A percentile compares a stretch with the other conserved stretches of the same genome.
Conservation (phyloP, 2,113 vertebrate species). For the Acrocephalus kingi region DNA sequence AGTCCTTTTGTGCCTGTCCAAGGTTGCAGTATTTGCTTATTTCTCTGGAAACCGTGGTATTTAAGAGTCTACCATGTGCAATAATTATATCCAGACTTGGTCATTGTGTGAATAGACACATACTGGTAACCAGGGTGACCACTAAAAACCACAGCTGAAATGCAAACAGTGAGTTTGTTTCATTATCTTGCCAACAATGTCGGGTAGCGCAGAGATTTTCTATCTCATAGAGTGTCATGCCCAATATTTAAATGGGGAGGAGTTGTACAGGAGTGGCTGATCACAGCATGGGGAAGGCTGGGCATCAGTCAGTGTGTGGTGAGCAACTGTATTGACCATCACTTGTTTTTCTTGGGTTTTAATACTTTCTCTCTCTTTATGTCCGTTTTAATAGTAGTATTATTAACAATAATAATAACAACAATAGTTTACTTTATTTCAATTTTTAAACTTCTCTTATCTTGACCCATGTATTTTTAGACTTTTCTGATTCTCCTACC, state of each 20-base stretch:
- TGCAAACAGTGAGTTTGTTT: not conserved
- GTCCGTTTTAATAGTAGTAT: not conserved
- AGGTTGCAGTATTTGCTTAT: not conserved
- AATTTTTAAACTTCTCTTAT: not conserved
- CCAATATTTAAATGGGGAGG: too few species aligned
- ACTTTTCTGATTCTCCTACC: not conserved
- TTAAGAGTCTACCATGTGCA: not conserved
- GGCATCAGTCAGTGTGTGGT: not conserved
- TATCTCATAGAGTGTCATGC: not conserved
- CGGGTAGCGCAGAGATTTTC: not conserved
- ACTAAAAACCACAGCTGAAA: not conserved
- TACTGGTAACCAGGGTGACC: too few species aligned
- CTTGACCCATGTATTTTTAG: not conserved
- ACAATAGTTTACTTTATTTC: not conserved
- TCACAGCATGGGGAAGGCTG: not conserved
- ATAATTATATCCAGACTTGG: not conserved
- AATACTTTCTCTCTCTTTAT: not conserved
- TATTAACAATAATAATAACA: fast-evolving
- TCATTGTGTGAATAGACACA: not conserved
- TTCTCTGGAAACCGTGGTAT: not conserved
- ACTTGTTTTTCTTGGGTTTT: not conserved
- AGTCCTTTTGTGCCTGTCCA: not conserved
- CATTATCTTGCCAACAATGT: not conserved
- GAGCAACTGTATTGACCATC: not conserved
- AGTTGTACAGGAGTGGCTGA: not conserved